phyloP scores from a whole-genome alignment of 2,797 vertebrate genomes.

The Hoplostethus mediterraneus region DNA sequence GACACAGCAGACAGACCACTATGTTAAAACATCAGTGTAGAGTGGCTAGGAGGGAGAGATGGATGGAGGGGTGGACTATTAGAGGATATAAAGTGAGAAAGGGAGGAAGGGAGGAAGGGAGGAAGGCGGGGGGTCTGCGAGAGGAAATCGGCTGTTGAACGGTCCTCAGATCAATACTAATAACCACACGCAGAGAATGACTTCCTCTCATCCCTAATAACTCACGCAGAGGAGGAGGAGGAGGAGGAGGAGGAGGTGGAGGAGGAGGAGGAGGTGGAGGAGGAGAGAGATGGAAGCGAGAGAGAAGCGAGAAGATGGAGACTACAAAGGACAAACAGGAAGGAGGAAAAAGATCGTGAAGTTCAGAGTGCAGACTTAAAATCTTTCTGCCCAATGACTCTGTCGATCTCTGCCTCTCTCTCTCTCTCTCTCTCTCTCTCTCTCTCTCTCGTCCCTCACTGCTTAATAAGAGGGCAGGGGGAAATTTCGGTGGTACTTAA shows the following conservation, averaged over 20 bases:
- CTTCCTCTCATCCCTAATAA: conserved; percentile 80
- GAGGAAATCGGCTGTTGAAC: conserved; percentile 78
- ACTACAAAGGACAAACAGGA: conserved; percentile 34
- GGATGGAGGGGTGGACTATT: conserved; percentile 62
- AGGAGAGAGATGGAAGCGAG: conserved; percentile 22
- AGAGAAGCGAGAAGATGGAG: conserved; percentile 35
- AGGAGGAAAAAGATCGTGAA: conserved; percentile 51
- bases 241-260: conserved; percentile 5
- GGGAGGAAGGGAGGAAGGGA: conserved; percentile 49
- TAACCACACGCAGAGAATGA: conserved; percentile 78
- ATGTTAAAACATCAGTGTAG: conserved; percentile 62
- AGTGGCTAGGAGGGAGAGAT: conserved; percentile 52
- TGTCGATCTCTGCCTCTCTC: too few species aligned
- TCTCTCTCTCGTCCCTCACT: conserved; percentile 9
- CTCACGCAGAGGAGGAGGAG: conserved; percentile 58
- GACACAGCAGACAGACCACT: conserved; percentile 65
- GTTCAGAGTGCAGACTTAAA: conserved; percentile 5
- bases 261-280: not conserved
- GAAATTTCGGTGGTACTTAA: conserved; percentile 71
- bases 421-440: too few species aligned
- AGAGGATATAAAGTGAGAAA: conserved; percentile 70
- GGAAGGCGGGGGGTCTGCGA: conserved; percentile 49
- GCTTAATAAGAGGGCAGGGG: conserved; percentile 68
- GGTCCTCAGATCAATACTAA: conserved; percentile 83
- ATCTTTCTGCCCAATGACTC: conserved; percentile 52